Evolutionary conservation across 2,797 vertebrate genomes (phyloP), one percentile per base, ranked within the genome.

Genomic region (Liparis tanakae): DNA sequence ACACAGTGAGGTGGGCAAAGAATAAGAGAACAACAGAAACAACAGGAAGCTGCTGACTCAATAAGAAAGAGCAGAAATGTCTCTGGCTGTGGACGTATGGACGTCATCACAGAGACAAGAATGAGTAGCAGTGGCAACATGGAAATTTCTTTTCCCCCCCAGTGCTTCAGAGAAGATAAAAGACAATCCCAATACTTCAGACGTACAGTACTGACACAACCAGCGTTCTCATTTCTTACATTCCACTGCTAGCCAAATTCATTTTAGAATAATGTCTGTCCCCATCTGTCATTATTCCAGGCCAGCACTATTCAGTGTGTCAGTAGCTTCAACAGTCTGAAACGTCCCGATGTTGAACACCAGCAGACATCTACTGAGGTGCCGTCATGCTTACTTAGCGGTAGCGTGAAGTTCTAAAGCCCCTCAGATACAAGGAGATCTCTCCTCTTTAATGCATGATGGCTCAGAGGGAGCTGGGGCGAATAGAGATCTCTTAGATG

Each of bases 1-100:
- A 94, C 85, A 96, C 80, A 94, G 93, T 93, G 88, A 93, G 85
- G 88, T 91, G 91, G 91, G 84, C 82, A 82, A 89, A 92, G 14
- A 93, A 91, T 78, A 88, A 86, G 76, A 88, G 70, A 79, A 91
- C 59, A 91, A 90, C 60, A 92, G 85, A 83, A 88, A 81, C 62
- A 78, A 81, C 63, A 89, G 81, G 76, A 94, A 85, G 91, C 85
- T 50, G 91, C 85, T 86, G 81, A 83, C 67, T 84, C 79, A 61
- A 20, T 62, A 37, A 75, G 55, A 84, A 84, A 90, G 76, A 86
- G 74, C 72, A 88, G 70, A 79, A 75, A 82, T 73, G 82, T 22
- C 51, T 80, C 70, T 39, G 25, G 78, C 77, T 75, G 84, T 80
- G 75, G 68, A 59, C 7, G 33, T n/a, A 57, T 63, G 61, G 33